phyloP scores from a whole-genome alignment of 2,888 invertebrate genomes.

The Lottia gigantea region DNA sequence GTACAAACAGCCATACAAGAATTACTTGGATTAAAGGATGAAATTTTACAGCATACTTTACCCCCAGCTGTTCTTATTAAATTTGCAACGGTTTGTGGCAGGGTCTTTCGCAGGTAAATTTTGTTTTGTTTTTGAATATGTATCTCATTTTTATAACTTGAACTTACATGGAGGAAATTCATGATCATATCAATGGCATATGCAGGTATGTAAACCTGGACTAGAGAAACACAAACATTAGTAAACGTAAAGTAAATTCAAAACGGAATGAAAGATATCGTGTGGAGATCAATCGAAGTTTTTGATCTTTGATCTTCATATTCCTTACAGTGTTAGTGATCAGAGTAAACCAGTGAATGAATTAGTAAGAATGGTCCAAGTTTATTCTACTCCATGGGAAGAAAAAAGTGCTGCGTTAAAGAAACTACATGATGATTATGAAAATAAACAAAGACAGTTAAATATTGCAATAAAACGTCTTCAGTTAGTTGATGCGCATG shows the following conservation, averaged over 20 bases:
- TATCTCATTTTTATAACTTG: no score
- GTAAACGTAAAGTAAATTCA: no score
- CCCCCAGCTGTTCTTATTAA: conserved; percentile 63
- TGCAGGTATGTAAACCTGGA: no score
- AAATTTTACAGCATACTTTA: conserved; percentile 61
- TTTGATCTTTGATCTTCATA: no score
- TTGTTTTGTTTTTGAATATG: background rate
- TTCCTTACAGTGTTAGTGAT: conserved; percentile 64
- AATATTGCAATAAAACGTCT: conserved; percentile 66
- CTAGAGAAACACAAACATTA: no score
- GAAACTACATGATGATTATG: conserved; percentile 66
- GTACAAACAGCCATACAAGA: conserved; percentile 63
- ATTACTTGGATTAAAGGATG: conserved; percentile 65
- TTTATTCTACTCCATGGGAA: conserved; percentile 68
- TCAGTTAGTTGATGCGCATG: conserved; percentile 66
- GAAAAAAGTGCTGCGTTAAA: conserved; percentile 66
- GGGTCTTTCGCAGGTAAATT: conserved; percentile 63
- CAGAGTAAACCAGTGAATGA: conserved; percentile 65
- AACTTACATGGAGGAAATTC: no score
- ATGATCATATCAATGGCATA: no score
- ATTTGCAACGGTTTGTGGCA: conserved; percentile 59
- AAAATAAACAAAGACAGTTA: conserved; percentile 65
- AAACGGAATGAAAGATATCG: no score
- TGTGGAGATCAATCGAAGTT: no score
- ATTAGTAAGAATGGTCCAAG: conserved; percentile 62